Conservation (phyloP, 2,113 vertebrate genomes). For the Ailuropoda melanoleuca region DNA sequence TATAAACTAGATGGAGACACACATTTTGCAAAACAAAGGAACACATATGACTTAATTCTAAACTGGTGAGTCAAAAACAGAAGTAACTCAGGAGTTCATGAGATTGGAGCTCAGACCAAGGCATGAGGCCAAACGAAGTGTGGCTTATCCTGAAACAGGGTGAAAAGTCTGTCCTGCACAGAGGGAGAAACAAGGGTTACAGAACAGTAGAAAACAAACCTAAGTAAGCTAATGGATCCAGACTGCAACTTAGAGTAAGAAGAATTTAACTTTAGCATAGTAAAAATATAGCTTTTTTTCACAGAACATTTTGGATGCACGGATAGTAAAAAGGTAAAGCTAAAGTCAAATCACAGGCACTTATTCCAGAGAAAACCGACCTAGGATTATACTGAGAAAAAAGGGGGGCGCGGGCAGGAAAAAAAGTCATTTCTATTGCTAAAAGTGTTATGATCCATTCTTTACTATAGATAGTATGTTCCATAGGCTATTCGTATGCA, state of each 20-base stretch:
- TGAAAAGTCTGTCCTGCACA: conserved; percentile 15
- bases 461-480: background rate
- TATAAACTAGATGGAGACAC: background rate
- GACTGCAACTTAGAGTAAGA: background rate
- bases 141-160: background rate
- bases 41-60: background rate
- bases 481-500: background rate
- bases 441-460: background rate
- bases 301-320: background rate
- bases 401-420: background rate
- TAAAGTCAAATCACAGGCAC: background rate
- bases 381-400: background rate
- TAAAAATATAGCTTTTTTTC: background rate
- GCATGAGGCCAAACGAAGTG: background rate
- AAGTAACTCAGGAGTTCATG: conserved; percentile 3
- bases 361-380: background rate
- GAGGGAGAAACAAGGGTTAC: background rate
- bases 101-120: background rate
- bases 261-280: background rate
- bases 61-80: conserved; percentile 1
- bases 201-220: background rate
- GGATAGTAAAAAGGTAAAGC: background rate
- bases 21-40: conserved; percentile 23
- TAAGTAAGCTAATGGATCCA: background rate
- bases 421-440: conserved; percentile 30